Evolutionary conservation across 2,113 vertebrate species (phyloP).

Genomic region (Sinocyclocheilus grahami): DNA sequence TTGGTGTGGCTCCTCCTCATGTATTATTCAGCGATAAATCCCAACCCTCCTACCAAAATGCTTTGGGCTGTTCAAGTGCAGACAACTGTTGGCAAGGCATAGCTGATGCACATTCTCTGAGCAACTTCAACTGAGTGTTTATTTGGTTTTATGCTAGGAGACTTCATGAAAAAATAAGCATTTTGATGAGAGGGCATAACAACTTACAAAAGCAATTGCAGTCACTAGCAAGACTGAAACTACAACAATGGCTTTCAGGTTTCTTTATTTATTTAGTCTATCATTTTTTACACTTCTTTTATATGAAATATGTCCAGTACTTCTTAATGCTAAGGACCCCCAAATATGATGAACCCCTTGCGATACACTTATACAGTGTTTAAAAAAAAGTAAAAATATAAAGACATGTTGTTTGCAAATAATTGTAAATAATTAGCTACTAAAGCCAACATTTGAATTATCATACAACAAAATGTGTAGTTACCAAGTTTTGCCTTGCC

Average conservation of each 20-base stretch:
- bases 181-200: constrained; percentile 5
- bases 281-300: too few species aligned
- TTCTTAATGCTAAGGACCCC: too few species aligned
- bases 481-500: too few species aligned
- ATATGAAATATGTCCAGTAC: too few species aligned
- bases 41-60: constrained; percentile 55
- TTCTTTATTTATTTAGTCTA: too few species aligned
- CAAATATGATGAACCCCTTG: too few species aligned
- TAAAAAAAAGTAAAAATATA: too few species aligned
- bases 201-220: not conserved
- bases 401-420: too few species aligned
- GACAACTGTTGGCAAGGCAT: not conserved
- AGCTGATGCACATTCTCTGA: not conserved
- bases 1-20: constrained; percentile 58
- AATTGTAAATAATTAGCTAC: too few species aligned
- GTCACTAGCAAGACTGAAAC: not conserved
- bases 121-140: not conserved
- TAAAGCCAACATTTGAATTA: too few species aligned
- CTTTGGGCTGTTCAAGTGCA: constrained; percentile 7
- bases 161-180: constrained; percentile 9
- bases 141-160: not conserved
- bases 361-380: too few species aligned
- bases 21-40: constrained; percentile 67
- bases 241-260: not conserved
- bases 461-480: too few species aligned